phyloP scores from a whole-genome alignment of 2,797 vertebrate genomes.

The Sebastes trivittatus region DNA sequence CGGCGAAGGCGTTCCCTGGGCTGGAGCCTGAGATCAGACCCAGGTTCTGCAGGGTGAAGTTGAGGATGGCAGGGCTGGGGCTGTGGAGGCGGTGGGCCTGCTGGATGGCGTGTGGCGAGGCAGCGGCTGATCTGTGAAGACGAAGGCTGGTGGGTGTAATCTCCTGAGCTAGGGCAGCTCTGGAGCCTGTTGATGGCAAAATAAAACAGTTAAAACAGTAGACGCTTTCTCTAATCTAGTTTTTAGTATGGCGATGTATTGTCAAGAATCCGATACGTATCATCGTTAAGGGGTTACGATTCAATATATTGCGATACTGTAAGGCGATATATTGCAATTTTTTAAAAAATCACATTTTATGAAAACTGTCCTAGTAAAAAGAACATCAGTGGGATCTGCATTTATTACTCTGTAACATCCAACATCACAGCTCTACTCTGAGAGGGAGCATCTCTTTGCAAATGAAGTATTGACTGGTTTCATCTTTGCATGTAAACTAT shows the following conservation, averaged over 20 bases:
- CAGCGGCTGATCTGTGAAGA: constrained; percentile 61
- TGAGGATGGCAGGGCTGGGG: constrained; percentile 89
- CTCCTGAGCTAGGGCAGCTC: constrained; percentile 69
- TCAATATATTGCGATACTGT: no score
- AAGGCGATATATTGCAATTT: no score
- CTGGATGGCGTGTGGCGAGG: constrained; percentile 77
- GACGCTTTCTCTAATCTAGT: neutral
- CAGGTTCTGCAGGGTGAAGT: constrained; percentile 93
- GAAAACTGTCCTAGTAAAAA: no score
- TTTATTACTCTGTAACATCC: no score
- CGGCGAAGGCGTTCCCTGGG: constrained; percentile 37
- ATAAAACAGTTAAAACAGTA: neutral
- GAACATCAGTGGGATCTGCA: no score
- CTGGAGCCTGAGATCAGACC: constrained; percentile 85
- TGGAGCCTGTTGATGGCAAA: constrained; percentile 68
- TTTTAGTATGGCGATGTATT: neutral
- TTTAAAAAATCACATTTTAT: no score
- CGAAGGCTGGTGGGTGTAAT: constrained; percentile 76
- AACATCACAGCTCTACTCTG: no score
- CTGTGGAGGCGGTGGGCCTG: constrained; percentile 76
- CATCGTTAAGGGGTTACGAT: no score
- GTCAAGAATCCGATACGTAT: no score
- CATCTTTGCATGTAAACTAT: no score
- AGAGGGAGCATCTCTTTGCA: no score
- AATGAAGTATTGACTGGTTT: no score